Conservation (phyloP, 2,888 invertebrate genomes). For the Nomada fabriciana region DNA sequence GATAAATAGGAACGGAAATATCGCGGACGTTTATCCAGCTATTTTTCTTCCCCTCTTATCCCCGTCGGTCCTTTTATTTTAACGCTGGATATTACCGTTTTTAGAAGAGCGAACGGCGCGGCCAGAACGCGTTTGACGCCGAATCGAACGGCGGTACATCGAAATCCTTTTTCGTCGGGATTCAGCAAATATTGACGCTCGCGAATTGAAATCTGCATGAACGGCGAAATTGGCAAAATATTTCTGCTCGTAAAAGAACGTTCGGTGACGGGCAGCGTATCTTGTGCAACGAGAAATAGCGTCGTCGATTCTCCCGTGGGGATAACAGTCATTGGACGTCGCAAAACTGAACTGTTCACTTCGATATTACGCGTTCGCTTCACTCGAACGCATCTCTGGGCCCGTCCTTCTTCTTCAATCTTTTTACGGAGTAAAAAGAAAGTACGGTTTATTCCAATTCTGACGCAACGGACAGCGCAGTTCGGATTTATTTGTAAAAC, state of each 20-base stretch:
- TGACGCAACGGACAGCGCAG: no score
- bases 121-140: conserved; percentile 46
- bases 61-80: conserved; percentile 36
- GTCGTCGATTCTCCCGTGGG: conserved; percentile 47
- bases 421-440: conserved; percentile 25
- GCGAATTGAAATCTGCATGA: conserved; percentile 72
- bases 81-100: conserved; percentile 41
- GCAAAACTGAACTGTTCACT: conserved; percentile 61
- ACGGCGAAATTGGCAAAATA: conserved; percentile 71
- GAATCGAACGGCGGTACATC: conserved; percentile 64
- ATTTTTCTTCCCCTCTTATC: not conserved
- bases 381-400: conserved; percentile 35
- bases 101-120: conserved; percentile 22
- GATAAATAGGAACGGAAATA: not conserved
- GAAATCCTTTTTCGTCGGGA: conserved; percentile 71
- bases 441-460: not conserved
- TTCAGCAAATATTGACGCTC: conserved; percentile 72
- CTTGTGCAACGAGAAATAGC: conserved; percentile 32
- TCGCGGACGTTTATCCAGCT: not conserved
- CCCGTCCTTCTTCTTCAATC: conserved; percentile 30
- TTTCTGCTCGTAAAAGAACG: conserved; percentile 69
- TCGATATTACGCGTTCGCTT: conserved; percentile 64
- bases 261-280: conserved; percentile 24
- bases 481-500: no score
- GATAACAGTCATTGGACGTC: conserved; percentile 44